Conservation (phyloP, 2,797 vertebrate genomes). For the Pithecia hirsuta region DNA sequence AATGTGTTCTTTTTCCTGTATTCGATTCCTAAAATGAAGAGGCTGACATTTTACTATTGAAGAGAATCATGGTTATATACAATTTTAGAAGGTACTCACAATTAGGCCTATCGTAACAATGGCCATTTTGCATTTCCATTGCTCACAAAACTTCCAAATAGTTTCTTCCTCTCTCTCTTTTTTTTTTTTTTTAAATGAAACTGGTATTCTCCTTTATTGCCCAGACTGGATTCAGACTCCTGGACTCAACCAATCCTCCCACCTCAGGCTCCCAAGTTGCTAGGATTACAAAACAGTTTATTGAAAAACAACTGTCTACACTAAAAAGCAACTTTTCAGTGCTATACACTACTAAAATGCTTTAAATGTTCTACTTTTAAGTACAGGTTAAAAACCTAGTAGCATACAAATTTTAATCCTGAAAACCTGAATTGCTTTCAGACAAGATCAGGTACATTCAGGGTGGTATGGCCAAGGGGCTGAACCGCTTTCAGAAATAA, state of each 20-base stretch:
- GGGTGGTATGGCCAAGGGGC: no score
- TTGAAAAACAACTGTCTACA: background rate
- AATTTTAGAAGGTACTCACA: background rate
- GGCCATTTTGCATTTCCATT: background rate
- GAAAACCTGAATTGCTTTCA: background rate
- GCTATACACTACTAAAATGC: background rate
- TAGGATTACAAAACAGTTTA: background rate
- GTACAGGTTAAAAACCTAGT: background rate
- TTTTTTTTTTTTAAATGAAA: background rate
- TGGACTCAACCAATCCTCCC: background rate
- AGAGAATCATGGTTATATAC: background rate
- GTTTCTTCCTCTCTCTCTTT: background rate
- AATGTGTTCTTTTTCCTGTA: background rate
- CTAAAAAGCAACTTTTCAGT: background rate
- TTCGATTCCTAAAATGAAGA: slow-evolving; percentile 14
- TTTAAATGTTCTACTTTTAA: background rate
- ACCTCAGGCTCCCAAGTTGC: background rate
- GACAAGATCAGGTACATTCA: no score
- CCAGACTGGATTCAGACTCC: background rate
- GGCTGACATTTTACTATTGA: background rate
- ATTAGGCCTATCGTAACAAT: background rate
- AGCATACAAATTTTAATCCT: background rate
- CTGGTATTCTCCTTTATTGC: background rate
- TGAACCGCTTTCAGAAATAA: background rate
- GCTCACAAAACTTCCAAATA: background rate